These are phyloP conservation scores for Chironomus riparius DNA, from an alignment of 2,888 invertebrate genomes.

Conservation along the genomic window DNA sequence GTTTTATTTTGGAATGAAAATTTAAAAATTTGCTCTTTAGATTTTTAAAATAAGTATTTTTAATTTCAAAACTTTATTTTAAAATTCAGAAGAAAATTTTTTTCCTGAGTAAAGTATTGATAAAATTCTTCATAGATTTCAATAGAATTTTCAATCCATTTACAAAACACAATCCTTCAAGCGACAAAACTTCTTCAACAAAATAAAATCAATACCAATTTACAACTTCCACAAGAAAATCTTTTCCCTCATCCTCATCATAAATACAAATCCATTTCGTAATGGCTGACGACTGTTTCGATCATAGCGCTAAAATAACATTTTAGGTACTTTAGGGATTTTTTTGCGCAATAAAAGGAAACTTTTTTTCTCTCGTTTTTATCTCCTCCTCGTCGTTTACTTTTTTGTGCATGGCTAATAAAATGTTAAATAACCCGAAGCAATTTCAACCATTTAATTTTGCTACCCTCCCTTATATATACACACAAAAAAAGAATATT, in stretches of 20 bases:
- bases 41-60: too few species aligned
- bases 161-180: neutral
- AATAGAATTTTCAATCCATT: too few species aligned
- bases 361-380: neutral
- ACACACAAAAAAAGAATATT: too few species aligned
- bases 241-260: neutral
- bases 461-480: neutral
- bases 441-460: conserved; percentile 26
- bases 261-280: neutral
- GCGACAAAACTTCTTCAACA: neutral
- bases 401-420: conserved; percentile 17
- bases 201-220: neutral
- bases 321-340: neutral
- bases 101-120: too few species aligned
- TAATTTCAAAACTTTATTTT: too few species aligned
- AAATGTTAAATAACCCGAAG: conserved; percentile 27
- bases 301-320: neutral
- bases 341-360: neutral
- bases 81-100: too few species aligned
- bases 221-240: too few species aligned
- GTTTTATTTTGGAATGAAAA: too few species aligned
- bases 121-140: too few species aligned
- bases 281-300: neutral
- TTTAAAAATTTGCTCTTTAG: too few species aligned
- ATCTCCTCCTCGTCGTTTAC: neutral